phyloP scores from a whole-genome alignment of 2,888 invertebrate genomes.

The Xestia sexstrigata region DNA sequence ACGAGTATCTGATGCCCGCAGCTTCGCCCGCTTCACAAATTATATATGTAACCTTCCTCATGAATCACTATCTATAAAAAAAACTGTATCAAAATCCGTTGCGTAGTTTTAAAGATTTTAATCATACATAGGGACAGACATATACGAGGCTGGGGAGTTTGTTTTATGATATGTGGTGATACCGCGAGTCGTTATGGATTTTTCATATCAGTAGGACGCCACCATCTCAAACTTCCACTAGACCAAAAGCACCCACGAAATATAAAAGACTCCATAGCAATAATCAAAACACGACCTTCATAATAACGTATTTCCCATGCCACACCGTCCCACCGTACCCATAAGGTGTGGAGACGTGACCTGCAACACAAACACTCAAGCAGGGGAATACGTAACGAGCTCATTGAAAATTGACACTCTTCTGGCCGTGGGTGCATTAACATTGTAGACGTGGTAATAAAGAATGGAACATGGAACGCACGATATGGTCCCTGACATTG shows the following conservation, averaged over 20 bases:
- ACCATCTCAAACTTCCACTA: neutral
- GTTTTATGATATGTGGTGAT: neutral
- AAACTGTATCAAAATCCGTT: too few species aligned
- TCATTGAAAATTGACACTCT: constrained; percentile 77
- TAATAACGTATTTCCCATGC: constrained; percentile 73
- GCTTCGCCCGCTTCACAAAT: too few species aligned
- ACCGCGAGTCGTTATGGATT: neutral
- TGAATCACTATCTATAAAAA: too few species aligned
- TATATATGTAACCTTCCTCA: too few species aligned
- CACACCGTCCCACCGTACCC: constrained; percentile 46
- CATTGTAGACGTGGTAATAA: constrained; percentile 53
- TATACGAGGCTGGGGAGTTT: too few species aligned
- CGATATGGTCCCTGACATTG: constrained; percentile 19
- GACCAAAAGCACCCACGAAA: neutral
- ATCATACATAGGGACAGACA: too few species aligned
- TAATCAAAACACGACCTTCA: constrained; percentile 69
- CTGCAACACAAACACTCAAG: constrained; percentile 70
- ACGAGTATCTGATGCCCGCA: too few species aligned
- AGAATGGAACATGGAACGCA: constrained; percentile 26
- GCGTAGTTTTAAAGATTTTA: too few species aligned
- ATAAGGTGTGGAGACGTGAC: constrained; percentile 72
- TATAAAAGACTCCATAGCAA: neutral
- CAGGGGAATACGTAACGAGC: constrained; percentile 57
- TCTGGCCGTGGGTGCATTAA: constrained; percentile 40
- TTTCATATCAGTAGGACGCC: neutral